Conservation (phyloP, 2,113 vertebrate species). For the Leptobrachium ailaonicum region DNA sequence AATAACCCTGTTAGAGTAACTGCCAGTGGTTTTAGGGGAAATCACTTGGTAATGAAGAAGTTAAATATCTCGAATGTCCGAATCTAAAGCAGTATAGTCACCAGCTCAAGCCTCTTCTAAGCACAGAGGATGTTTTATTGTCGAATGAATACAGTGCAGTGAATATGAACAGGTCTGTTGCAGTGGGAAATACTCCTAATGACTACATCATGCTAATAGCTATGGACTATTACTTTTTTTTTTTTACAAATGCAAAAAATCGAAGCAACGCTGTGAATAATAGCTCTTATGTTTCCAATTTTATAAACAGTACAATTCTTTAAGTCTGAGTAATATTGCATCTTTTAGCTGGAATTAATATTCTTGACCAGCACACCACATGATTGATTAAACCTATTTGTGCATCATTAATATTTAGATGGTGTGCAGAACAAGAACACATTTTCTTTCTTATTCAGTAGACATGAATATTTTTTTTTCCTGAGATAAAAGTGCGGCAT, state of each 20-base stretch:
- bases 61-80: constrained; percentile 55
- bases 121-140: constrained; percentile 59
- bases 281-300: constrained; percentile 71
- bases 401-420: constrained; percentile 74
- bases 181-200: constrained; percentile 68
- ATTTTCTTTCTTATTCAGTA: constrained; percentile 14
- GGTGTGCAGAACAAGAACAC: constrained; percentile 18
- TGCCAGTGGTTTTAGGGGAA: too few relatives aligned
- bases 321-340: constrained; percentile 66
- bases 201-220: constrained; percentile 73
- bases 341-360: constrained; percentile 69
- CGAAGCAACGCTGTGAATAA: constrained; percentile 71
- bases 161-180: constrained; percentile 62
- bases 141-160: constrained; percentile 57
- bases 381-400: constrained; percentile 75
- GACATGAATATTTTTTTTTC: constrained; percentile 33
- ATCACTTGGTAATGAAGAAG: too few relatives aligned
- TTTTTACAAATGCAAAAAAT: constrained; percentile 72
- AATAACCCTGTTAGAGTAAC: too few relatives aligned
- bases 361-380: constrained; percentile 65
- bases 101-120: constrained; percentile 54
- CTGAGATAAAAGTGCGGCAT: constrained; percentile 19
- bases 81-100: constrained; percentile 54
- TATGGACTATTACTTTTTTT: constrained; percentile 60
- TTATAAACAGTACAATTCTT: constrained; percentile 66